Evolutionary conservation across 2,113 vertebrate genomes (phyloP).

Genomic region (Tragelaphus strepsiceros): DNA sequence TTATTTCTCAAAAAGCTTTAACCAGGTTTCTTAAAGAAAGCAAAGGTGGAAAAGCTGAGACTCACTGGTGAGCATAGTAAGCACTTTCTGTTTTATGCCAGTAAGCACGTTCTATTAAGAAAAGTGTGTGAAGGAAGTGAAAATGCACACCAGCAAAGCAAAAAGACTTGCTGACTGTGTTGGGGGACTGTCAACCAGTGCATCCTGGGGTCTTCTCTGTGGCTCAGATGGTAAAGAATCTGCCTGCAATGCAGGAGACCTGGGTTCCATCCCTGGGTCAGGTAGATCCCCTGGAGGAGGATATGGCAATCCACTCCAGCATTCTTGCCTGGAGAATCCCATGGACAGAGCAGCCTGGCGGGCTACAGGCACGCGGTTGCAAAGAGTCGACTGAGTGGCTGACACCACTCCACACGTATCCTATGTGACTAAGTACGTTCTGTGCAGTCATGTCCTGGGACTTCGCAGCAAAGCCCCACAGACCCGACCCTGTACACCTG

Average conservation of each 20-base stretch:
- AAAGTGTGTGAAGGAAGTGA: neutral
- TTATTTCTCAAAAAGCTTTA: neutral
- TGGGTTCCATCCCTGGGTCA: neutral
- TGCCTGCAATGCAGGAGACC: neutral
- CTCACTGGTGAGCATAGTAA: neutral
- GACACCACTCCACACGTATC: neutral
- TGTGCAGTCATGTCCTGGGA: neutral
- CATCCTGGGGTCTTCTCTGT: rapidly evolving
- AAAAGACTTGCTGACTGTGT: neutral
- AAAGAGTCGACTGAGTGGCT: neutral
- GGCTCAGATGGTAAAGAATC: neutral
- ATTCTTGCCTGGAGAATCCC: neutral
- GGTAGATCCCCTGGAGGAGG: neutral
- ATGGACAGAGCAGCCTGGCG: neutral
- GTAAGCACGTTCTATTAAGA: neutral
- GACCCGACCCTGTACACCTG: rapidly evolving
- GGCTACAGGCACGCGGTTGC: neutral
- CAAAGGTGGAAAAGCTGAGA: neutral
- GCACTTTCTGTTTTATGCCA: neutral
- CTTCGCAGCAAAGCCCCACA: rapidly evolving
- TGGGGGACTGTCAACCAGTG: neutral
- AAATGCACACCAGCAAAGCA: neutral
- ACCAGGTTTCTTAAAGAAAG: conserved; percentile 3
- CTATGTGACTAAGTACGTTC: neutral
- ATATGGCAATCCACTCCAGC: neutral